Percentiles rank a stretch among this genome's conserved stretches.
These are phyloP conservation scores for Penelope pileata DNA, from an alignment of 2,113 vertebrate genomes.

Conservation along the genomic window DNA sequence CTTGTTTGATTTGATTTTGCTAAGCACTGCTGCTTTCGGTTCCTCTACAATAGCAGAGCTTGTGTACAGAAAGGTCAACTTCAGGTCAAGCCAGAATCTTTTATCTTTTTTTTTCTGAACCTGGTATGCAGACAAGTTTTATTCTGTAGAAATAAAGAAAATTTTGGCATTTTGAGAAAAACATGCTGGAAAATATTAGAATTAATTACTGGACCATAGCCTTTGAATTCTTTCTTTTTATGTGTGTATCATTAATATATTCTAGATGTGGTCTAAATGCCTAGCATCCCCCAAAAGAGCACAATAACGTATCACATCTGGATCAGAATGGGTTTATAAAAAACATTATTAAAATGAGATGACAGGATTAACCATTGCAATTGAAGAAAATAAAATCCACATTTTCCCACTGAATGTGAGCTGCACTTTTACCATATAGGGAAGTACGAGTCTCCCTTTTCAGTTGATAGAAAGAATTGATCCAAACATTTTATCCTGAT, in stretches of 20 bases:
- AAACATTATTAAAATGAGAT: slow-evolving; percentile 48
- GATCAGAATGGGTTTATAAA: slow-evolving; percentile 29
- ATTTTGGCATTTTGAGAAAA: slow-evolving; percentile 16
- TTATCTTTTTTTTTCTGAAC: slow-evolving; percentile 12
- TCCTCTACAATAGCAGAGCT: slow-evolving; percentile 60
- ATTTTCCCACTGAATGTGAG: slow-evolving; percentile 38
- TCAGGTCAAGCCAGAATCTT: slow-evolving; percentile 62
- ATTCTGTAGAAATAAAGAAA: neutral
- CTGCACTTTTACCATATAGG: slow-evolving; percentile 54
- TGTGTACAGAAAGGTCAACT: slow-evolving; percentile 58
- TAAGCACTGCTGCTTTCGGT: slow-evolving; percentile 67
- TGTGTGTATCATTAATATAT: neutral
- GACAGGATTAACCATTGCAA: slow-evolving; percentile 30
- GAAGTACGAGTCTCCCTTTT: neutral
- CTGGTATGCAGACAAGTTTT: slow-evolving; percentile 45
- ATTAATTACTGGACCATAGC: neutral
- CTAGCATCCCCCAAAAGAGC: neutral
- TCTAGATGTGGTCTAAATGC: neutral
- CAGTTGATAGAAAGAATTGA: slow-evolving; percentile 14
- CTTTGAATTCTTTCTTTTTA: neutral
- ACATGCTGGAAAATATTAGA: neutral
- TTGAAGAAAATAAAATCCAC: slow-evolving; percentile 54
- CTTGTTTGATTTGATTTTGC: slow-evolving; percentile 65
- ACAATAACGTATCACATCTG: slow-evolving; percentile 43
- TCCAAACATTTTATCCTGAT: neutral